Conservation (phyloP, 2,113 vertebrate genomes). For the Odontophorus gujanensis region DNA sequence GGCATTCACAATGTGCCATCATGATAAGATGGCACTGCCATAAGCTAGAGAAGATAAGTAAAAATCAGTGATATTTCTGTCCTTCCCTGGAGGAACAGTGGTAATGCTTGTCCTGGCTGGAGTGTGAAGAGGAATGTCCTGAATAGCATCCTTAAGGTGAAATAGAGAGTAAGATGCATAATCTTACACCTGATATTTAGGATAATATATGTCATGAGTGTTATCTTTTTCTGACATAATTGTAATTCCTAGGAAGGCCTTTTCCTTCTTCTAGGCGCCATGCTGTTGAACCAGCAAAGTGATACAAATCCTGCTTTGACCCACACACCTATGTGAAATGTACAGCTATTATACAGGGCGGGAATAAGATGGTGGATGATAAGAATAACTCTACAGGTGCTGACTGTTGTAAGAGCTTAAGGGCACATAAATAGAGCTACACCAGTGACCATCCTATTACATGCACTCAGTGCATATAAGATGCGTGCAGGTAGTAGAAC, state of each 20-base stretch:
- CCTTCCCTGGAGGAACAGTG: not conserved
- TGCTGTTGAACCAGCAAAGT: not conserved
- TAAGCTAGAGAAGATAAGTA: not conserved
- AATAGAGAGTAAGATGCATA: not conserved
- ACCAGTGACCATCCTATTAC: not conserved
- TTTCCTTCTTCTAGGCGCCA: not conserved
- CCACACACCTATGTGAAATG: not conserved
- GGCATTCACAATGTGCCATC: slow-evolving; percentile 30
- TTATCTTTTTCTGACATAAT: not conserved
- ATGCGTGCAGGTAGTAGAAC: not conserved
- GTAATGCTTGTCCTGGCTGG: slow-evolving; percentile 1
- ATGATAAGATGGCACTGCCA: not conserved
- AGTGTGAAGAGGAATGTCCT: slow-evolving; percentile 1
- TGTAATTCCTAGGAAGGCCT: not conserved
- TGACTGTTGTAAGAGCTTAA: not conserved
- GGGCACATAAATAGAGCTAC: not conserved
- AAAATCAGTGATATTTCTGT: not conserved
- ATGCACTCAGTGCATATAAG: accelerated
- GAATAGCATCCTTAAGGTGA: slow-evolving; percentile 20
- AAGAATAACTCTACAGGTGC: not conserved
- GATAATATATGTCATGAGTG: not conserved
- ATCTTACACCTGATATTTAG: slow-evolving; percentile 59
- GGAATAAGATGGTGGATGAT: not conserved
- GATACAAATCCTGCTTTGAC: not conserved
- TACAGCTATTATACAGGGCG: not conserved